Percentiles rank a stretch among this genome's conserved stretches.
Evolutionary conservation across 2,113 vertebrate genomes (phyloP).

Genomic region (Echinops telfairi): DNA sequence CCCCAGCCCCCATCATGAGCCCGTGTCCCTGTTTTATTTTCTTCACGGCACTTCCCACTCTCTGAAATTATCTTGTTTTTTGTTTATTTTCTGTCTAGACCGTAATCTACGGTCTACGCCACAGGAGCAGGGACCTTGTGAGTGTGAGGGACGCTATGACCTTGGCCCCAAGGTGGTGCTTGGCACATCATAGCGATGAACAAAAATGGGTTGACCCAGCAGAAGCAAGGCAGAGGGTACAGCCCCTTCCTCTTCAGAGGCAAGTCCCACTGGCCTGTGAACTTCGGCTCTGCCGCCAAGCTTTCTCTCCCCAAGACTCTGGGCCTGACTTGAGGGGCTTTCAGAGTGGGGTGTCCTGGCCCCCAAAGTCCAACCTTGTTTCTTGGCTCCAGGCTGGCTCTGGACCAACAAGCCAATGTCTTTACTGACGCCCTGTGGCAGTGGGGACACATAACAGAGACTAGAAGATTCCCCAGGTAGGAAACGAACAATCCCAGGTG

Average conservation of each 20-base stretch:
- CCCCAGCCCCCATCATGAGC: background rate
- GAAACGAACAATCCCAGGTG: background rate
- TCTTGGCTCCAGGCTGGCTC: background rate
- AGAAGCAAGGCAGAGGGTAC: background rate
- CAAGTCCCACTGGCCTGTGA: background rate
- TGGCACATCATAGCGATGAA: background rate
- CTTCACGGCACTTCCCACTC: slow-evolving; percentile 27
- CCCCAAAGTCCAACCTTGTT: background rate
- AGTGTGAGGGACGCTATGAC: background rate
- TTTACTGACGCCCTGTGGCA: slow-evolving; percentile 75
- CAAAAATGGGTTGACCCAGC: background rate
- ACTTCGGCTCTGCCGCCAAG: background rate
- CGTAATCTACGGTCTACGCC: slow-evolving; percentile 47
- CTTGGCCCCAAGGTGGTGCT: background rate
- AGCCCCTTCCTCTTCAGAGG: background rate
- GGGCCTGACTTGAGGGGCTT: background rate
- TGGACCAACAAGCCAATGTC: slow-evolving; percentile 22
- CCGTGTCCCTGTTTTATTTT: slow-evolving; percentile 33
- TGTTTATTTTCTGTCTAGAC: slow-evolving; percentile 71
- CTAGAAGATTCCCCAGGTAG: background rate
- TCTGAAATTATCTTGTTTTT: slow-evolving; percentile 53
- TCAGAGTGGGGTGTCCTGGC: background rate
- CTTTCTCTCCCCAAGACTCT: background rate
- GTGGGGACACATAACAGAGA: slow-evolving; percentile 4
- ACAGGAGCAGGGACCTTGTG: background rate